These are phyloP conservation scores for Agapornis canus DNA, from an alignment of 2,797 vertebrate species.

Conservation along the genomic window DNA sequence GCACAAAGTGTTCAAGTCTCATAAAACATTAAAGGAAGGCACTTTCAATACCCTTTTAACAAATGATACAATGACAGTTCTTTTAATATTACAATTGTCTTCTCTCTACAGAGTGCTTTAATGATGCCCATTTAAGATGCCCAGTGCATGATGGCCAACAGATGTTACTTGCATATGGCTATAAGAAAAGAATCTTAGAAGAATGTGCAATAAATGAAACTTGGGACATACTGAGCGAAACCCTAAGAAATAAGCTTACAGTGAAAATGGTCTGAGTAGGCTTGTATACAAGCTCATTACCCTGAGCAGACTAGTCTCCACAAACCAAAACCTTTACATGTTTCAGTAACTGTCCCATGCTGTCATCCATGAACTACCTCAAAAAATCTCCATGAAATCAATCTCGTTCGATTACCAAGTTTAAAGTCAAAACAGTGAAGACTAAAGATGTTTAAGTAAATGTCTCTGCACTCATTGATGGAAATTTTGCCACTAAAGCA, in stretches of 20 bases:
- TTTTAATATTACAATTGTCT: not conserved
- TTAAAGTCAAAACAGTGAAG: not conserved
- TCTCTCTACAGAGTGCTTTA: not conserved
- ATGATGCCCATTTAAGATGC: not conserved
- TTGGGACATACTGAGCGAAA: not conserved
- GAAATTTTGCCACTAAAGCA: not conserved
- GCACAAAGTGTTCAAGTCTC: not conserved
- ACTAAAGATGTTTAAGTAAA: not conserved
- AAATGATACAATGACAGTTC: not conserved
- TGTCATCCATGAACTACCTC: not conserved
- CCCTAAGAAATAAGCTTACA: not conserved
- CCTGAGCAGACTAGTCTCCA: not conserved
- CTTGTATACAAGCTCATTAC: not conserved
- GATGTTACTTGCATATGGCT: not conserved
- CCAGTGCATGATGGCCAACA: not conserved
- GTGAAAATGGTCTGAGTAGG: not conserved
- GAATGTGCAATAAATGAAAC: not conserved
- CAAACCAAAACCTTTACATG: not conserved
- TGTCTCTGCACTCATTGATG: not conserved
- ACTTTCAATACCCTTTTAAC: not conserved
- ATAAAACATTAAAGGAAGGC: not conserved
- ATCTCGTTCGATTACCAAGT: not conserved
- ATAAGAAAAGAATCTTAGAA: not conserved
- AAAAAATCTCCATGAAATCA: not conserved
- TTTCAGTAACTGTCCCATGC: not conserved